Percentiles rank a stretch among this genome's conserved stretches.
These are phyloP conservation scores for Scolopax mira DNA, from an alignment of 2,113 vertebrate genomes.

Conservation along the genomic window DNA sequence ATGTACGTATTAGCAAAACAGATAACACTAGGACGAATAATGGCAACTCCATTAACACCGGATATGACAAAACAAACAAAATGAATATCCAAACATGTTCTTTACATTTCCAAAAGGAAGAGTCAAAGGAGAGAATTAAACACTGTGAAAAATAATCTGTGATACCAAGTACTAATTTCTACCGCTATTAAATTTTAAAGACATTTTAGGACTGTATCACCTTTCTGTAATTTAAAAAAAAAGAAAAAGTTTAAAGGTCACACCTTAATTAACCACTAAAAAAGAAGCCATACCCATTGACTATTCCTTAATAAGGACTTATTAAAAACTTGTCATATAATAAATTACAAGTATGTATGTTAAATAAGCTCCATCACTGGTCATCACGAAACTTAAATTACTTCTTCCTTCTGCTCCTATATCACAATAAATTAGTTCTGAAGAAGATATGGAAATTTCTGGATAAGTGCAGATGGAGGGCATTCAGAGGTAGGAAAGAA, in stretches of 20 bases:
- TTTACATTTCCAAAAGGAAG: not conserved
- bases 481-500: not conserved
- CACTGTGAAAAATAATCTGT: not conserved
- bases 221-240: not conserved
- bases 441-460: not conserved
- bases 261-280: not conserved
- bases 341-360: not conserved
- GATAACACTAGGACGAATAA: not conserved
- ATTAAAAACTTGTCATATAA: not conserved
- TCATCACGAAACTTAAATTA: not conserved
- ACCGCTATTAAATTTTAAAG: not conserved
- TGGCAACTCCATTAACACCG: rapidly evolving
- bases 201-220: not conserved
- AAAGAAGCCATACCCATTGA: not conserved
- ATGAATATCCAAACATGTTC: not conserved
- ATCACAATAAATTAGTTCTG: not conserved
- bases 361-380: not conserved
- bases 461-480: not conserved
- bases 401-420: not conserved
- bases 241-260: not conserved
- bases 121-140: not conserved
- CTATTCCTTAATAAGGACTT: not conserved
- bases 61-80: not conserved
- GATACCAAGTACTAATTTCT: not conserved
- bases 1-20: not conserved